Base-by-base conservation (phyloP, 1,140 invertebrate genomes). In the Drosophila littoralis region DNA sequence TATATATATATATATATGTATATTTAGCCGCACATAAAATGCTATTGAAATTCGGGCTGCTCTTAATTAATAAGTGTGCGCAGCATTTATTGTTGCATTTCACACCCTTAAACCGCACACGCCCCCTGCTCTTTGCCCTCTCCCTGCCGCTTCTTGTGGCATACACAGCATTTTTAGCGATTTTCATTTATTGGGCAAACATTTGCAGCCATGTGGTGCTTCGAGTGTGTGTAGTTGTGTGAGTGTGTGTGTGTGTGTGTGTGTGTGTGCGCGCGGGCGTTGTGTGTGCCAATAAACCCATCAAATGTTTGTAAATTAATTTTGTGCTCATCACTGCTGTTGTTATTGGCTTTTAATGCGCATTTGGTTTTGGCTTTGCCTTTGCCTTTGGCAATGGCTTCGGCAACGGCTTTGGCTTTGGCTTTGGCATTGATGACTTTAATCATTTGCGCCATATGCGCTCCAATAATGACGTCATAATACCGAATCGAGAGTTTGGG, bases 301-400 rank as follows among this genome's bases (percentile, higher is more conserved):
- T 83, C 76, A 84, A 83, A 78, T 76, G 76, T 85, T 80, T 86
- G 79, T 82, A 81, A 85, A 85, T 86, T 86, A 85, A 86, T 85
- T 85, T 85, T 81, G 73, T 85, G 83, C 82, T 85, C 82, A 85
- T 85, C 82, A 85, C 83, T 73, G 83, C 74, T 85, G 82, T 88
- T 86, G 82, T 85, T 85, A 85, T 85, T 85, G 83, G 83, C 71
- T 82, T 88, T 85, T 85, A 85, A 85, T 88, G 83, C 75, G 67
- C 73, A 74, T 69, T 74, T 69, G 67, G 43, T 45, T 51, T 35
- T 50, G 33, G 45, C 42, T 28, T 50, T 43, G 55, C 35, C 22
- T 36, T 46, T 57, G 35, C 77, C 67, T 67, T 72, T 75, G 48
- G 43, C 22, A 15, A 33, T 69, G 22, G 12, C 13, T 22, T 28